These are phyloP conservation scores for Rhinoderma darwinii DNA, from an alignment of 2,113 vertebrate species.

Conservation along the genomic window DNA sequence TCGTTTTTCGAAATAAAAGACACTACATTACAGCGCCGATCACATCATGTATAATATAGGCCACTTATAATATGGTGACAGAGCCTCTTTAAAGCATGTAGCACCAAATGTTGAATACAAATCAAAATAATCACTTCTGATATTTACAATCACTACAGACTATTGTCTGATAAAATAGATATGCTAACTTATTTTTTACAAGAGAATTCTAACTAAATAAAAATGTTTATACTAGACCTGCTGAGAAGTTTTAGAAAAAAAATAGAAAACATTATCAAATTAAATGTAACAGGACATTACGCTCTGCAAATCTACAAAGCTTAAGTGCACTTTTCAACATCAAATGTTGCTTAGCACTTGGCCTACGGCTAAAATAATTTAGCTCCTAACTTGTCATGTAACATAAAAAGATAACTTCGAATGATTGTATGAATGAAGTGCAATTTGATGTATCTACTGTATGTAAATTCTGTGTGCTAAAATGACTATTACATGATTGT, in stretches of 20 bases:
- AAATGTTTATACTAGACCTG: background rate
- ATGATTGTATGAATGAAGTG: conserved; percentile 44
- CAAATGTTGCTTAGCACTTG: conserved; percentile 49
- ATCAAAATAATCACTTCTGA: too few relatives aligned
- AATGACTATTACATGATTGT: conserved; percentile 22
- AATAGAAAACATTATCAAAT: conserved; percentile 35
- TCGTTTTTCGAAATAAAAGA: too few relatives aligned
- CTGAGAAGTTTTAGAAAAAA: background rate
- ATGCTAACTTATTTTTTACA: background rate
- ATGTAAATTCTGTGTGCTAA: conserved; percentile 40
- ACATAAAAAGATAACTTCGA: conserved; percentile 52
- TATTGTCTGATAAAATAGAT: background rate
- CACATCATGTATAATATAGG: too few relatives aligned
- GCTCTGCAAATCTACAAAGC: conserved; percentile 28
- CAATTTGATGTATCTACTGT: conserved; percentile 47
- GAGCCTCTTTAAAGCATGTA: too few relatives aligned
- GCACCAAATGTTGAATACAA: too few relatives aligned
- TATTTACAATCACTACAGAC: background rate
- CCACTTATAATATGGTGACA: too few relatives aligned
- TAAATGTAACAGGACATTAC: conserved; percentile 40
- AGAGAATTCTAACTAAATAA: background rate
- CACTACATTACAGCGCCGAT: too few relatives aligned
- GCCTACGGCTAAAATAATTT: conserved; percentile 57
- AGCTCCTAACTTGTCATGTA: conserved; percentile 56
- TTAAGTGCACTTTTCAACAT: conserved; percentile 53